Evolutionary conservation across 2,113 vertebrate species (phyloP).

Genomic region (Equus przewalskii): DNA sequence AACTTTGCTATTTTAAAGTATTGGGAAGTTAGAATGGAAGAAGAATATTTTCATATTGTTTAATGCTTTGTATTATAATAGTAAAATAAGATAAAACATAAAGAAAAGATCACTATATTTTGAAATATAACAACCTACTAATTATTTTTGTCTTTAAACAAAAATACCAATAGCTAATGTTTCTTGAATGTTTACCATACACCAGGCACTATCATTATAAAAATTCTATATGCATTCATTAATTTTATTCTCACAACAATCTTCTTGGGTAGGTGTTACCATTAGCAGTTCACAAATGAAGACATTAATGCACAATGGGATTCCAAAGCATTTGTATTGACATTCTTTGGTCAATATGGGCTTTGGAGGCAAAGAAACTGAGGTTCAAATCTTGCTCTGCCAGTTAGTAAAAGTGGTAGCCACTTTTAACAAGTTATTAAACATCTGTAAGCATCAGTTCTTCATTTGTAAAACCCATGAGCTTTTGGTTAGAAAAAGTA

Average conservation of each 20-base stretch:
- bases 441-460: not conserved
- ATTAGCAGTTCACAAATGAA: slow-evolving; percentile 28
- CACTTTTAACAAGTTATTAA: not conserved
- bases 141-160: slow-evolving; percentile 42
- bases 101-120: not conserved
- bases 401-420: not conserved
- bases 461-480: slow-evolving; percentile 41
- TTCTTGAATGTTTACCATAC: not conserved
- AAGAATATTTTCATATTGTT: not conserved
- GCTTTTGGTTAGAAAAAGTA: slow-evolving; percentile 31
- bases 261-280: not conserved
- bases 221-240: not conserved
- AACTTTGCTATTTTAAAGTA: not conserved
- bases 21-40: not conserved
- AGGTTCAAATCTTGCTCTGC: not conserved
- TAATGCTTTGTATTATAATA: not conserved
- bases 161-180: not conserved
- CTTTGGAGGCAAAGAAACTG: not conserved
- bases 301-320: not conserved
- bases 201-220: not conserved
- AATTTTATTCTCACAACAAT: slow-evolving; percentile 7
- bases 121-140: not conserved
- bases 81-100: slow-evolving; percentile 1
- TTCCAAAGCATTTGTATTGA: not conserved
- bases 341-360: slow-evolving; percentile 5